Evolutionary conservation across 2,888 invertebrate genomes (phyloP).

Genomic region (Timema cristinae): DNA sequence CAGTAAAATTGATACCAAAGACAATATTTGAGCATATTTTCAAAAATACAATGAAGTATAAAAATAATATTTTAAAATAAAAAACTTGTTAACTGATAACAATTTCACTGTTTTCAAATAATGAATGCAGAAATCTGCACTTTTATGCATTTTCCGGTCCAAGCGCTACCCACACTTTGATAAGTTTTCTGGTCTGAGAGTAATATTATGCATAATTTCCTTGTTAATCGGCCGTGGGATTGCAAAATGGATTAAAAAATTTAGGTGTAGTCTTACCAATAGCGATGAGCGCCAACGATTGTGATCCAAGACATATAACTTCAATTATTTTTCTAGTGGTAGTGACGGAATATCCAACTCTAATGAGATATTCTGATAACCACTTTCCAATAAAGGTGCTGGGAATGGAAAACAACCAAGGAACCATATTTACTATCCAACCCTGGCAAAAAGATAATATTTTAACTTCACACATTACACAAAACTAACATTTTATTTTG

Average conservation of each 20-base stretch:
- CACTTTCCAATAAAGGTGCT: slow-evolving; percentile 60
- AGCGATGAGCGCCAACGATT: slow-evolving; percentile 50
- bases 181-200: no score
- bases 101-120: no score
- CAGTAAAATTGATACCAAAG: no score
- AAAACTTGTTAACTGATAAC: no score
- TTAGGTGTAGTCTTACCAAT: slow-evolving; percentile 37
- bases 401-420: slow-evolving; percentile 61
- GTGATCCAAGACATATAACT: slow-evolving; percentile 50
- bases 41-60: no score
- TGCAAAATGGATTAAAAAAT: neutral
- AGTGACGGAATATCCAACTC: slow-evolving; percentile 52
- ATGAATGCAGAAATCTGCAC: no score
- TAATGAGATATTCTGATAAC: slow-evolving; percentile 55
- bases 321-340: slow-evolving; percentile 52
- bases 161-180: no score
- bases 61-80: no score
- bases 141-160: no score
- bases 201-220: no score
- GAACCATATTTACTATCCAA: slow-evolving; percentile 69
- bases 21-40: no score
- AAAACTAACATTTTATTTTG: neutral
- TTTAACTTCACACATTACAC: neutral
- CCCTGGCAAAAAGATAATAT: slow-evolving; percentile 43
- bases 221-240: no score